These are phyloP conservation scores for Caiman crocodilus DNA, from an alignment of 2,797 vertebrate species.

Conservation along the genomic window DNA sequence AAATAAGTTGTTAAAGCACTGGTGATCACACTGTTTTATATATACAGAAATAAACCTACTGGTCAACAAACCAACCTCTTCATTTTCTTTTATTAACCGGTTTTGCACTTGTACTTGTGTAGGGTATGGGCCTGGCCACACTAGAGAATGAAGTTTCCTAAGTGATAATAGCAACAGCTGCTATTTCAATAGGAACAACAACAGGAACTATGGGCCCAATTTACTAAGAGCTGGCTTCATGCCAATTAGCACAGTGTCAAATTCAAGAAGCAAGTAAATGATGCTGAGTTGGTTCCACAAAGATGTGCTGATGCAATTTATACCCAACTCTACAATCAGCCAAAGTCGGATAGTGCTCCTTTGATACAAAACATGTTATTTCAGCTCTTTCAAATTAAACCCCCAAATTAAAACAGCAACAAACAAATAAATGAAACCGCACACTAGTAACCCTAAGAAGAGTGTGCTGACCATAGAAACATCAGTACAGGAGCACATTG, in stretches of 20 bases:
- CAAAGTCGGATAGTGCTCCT: not conserved
- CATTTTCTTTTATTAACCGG: not conserved
- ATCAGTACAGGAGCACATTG: not conserved
- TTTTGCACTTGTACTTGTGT: not conserved
- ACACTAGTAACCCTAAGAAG: conserved; percentile 20
- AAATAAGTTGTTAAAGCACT: conserved; percentile 41
- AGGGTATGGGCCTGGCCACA: not conserved
- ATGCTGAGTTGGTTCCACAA: conserved; percentile 25
- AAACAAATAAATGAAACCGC: conserved; percentile 4
- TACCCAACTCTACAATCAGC: conserved; percentile 48
- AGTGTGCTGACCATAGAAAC: conserved; percentile 7
- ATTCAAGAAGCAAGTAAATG: conserved; percentile 35
- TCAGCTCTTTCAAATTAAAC: conserved; percentile 18
- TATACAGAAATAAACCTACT: not conserved
- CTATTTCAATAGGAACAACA: conserved; percentile 15
- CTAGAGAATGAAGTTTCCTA: not conserved
- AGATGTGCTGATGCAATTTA: conserved; percentile 50
- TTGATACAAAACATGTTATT: conserved; percentile 18
- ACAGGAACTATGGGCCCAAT: conserved; percentile 53
- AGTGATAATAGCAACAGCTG: conserved; percentile 49
- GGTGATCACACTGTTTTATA: not conserved
- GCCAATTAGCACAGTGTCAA: conserved; percentile 60
- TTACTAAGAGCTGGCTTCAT: conserved; percentile 50
- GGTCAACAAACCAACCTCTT: not conserved
- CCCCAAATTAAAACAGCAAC: not conserved